Evolutionary conservation across 2,797 vertebrate species (phyloP).

Genomic region (Mus caroli): DNA sequence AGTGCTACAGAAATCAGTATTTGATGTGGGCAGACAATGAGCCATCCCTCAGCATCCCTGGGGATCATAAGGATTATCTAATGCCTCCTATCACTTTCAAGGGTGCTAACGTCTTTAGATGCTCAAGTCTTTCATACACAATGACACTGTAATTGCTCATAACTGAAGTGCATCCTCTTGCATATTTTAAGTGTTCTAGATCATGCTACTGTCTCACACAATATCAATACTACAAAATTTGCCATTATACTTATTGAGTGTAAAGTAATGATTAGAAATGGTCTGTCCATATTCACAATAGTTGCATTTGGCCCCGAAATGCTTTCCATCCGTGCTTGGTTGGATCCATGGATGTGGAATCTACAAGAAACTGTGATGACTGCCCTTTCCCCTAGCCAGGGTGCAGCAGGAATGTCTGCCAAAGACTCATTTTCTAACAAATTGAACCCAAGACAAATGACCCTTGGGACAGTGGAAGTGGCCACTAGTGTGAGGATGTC

Average conservation of each 20-base stretch:
- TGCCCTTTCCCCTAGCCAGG: background rate
- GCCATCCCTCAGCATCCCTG: background rate
- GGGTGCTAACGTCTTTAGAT: background rate
- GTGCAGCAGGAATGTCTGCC: background rate
- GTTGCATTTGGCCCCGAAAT: background rate
- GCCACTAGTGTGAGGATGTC: background rate
- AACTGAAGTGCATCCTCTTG: background rate
- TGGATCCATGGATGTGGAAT: background rate
- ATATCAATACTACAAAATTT: background rate
- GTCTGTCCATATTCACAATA: background rate
- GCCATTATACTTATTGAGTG: too few species aligned
- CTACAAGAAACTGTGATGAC: background rate
- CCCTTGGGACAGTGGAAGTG: background rate
- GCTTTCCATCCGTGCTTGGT: background rate
- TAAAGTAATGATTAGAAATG: background rate
- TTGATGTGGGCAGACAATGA: background rate
- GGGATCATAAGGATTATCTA: too few species aligned
- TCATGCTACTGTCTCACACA: background rate
- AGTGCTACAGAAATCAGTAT: background rate
- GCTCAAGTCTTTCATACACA: background rate
- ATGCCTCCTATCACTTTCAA: background rate
- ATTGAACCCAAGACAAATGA: background rate
- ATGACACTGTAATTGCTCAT: background rate
- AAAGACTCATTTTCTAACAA: background rate
- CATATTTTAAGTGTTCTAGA: background rate